Base-by-base conservation (phyloP, 2,888 invertebrate genomes). In the Enoplolaimus lenunculus region DNA sequence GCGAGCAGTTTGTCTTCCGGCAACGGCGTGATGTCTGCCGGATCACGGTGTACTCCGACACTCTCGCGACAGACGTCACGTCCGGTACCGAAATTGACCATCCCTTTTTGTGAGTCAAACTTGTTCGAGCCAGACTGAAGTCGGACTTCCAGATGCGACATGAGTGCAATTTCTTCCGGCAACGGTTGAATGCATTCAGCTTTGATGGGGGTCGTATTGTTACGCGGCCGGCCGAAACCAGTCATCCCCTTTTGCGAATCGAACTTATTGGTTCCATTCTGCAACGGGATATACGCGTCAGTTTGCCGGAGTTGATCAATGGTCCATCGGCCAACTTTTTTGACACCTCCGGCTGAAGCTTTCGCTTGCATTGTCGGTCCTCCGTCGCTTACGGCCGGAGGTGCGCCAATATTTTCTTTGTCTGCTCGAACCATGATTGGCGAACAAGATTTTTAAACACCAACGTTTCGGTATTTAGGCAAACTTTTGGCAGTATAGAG, bases 161-260 rank as follows among this genome's bases (percentile, higher is more conserved):
- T 74, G 68, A 78, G 77, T 73, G 79, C 79, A 75, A 80, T 80
- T 73, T 80, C 80, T 68, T 80, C 79, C 60, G 80, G 78, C 57
- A 80, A 74, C 34, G 77, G 76, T 78, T 79, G 73, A 70, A 79
- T 72, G 13, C 60, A 29, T 3, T 35, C 68, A n/a, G 35, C 16
- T 33, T 70, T 70, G 13, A 70, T 70, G 34, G 16, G 28, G 3
- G 68, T 69, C 16, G 68, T 70, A 72, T 78, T 80, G 77, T 80
- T 80, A 73, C 80, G 75, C 34, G 79, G 79, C 35, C 79, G 79
- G 74, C 80, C 80, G 74, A 80, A 79, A 73, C 77, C 77, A 74
- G 79, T 80, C 79, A 80, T 80, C n/a, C n/a, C n/a, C n/a, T n/a
- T n/a, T n/a, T n/a, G n/a, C n/a, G n/a, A n/a, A n/a, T n/a, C n/a